Evolutionary conservation across 2,888 invertebrate species (phyloP).

Genomic region (Onthophagus sagittarius): DNA sequence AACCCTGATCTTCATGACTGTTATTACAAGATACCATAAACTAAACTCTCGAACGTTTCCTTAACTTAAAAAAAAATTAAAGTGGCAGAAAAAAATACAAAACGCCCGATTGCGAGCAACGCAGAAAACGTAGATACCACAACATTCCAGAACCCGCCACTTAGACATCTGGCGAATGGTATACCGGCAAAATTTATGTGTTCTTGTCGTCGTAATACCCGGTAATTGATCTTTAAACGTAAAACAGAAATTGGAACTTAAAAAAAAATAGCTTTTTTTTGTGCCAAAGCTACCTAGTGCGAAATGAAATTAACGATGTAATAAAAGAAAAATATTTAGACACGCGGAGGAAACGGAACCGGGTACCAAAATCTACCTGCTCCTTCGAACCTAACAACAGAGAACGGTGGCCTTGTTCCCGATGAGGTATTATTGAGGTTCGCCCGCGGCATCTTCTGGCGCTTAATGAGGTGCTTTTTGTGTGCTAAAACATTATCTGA

Average conservation of each 20-base stretch:
- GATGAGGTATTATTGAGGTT: background rate
- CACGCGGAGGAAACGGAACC: background rate
- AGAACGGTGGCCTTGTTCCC: background rate
- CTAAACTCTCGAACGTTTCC: background rate
- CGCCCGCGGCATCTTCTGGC: background rate
- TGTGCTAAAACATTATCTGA: background rate
- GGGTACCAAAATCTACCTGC: background rate
- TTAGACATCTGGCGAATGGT: background rate
- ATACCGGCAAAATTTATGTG: background rate
- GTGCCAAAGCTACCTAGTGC: background rate
- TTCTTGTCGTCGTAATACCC: background rate
- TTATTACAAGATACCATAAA: background rate
- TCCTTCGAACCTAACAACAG: background rate
- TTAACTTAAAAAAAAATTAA: background rate
- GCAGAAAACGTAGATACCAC: background rate
- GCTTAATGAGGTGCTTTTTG: background rate
- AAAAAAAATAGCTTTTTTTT: background rate
- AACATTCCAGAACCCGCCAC: background rate
- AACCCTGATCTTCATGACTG: background rate
- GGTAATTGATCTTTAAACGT: background rate
- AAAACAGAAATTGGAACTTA: background rate
- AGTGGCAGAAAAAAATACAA: background rate
- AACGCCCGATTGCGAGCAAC: background rate
- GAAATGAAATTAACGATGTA: background rate
- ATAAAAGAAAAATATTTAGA: background rate